Conservation (phyloP, 2,888 invertebrate genomes). For the Caenorhabditis macrosperma region DNA sequence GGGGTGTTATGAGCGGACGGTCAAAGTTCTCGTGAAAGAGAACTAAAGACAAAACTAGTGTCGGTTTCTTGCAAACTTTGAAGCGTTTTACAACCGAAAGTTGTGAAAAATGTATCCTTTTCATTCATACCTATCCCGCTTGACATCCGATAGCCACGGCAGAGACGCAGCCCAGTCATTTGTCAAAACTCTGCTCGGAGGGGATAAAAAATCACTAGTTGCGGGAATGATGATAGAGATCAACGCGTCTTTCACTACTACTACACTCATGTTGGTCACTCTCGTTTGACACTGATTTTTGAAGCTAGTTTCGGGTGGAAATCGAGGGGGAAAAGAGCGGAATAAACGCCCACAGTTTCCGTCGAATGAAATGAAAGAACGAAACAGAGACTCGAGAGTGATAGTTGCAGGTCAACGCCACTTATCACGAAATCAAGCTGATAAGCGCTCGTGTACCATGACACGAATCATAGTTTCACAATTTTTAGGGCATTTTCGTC, state of each 20-base stretch:
- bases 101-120: constrained; percentile 54
- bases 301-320: background rate
- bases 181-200: constrained; percentile 47
- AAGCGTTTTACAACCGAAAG: constrained; percentile 38
- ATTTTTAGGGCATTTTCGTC: background rate
- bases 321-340: constrained; percentile 3
- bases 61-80: constrained; percentile 24
- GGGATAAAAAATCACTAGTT: constrained; percentile 52
- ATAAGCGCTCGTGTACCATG: constrained; percentile 28
- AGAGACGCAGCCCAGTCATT: constrained; percentile 49
- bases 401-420: constrained; percentile 48
- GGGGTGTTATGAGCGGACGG: constrained; percentile 17
- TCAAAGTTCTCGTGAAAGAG: constrained; percentile 22
- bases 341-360: constrained; percentile 28
- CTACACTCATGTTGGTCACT: constrained; percentile 29
- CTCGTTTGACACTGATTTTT: background rate
- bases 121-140: constrained; percentile 49
- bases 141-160: constrained; percentile 56
- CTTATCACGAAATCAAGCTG: constrained; percentile 37
- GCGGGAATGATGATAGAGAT: constrained; percentile 37
- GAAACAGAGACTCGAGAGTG: constrained; percentile 16
- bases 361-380: constrained; percentile 42
- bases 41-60: background rate
- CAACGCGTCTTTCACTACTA: constrained; percentile 15
- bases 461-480: constrained; percentile 9